Percentiles rank a stretch among this genome's conserved stretches.
These are phyloP conservation scores for Tragelaphus strepsiceros DNA, from an alignment of 2,113 vertebrate genomes.

Conservation along the genomic window DNA sequence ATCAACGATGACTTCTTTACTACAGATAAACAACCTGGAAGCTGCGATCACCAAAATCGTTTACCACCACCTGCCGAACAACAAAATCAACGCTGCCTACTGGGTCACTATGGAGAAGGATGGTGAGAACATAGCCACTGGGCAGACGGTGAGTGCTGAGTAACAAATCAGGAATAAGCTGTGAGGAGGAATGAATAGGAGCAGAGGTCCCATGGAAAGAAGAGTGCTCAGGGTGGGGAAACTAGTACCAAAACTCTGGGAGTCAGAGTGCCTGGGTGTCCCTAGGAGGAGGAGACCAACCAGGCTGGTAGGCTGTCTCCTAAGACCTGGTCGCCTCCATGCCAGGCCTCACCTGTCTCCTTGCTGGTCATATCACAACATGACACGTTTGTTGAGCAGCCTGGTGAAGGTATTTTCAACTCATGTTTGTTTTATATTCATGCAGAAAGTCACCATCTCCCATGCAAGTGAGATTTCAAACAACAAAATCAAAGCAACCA, in stretches of 20 bases:
- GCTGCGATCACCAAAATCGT: neutral
- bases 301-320: neutral
- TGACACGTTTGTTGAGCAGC: neutral
- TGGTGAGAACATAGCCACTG: neutral
- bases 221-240: neutral
- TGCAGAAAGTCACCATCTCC: neutral
- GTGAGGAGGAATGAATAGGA: neutral
- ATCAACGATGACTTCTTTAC: neutral
- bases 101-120: neutral
- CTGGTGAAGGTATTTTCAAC: neutral
- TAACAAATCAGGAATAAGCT: neutral
- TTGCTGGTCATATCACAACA: neutral
- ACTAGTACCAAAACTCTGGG: neutral
- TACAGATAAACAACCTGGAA: neutral
- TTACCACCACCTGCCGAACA: neutral
- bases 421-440: neutral
- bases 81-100: neutral
- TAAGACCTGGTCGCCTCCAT: neutral
- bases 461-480: neutral
- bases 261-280: neutral
- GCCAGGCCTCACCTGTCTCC: neutral
- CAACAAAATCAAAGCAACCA: neutral
- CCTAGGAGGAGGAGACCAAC: neutral
- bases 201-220: neutral
- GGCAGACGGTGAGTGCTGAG: conserved; percentile 27